Conservation (phyloP, 2,113 vertebrate genomes). For the Enhydra lutris region DNA sequence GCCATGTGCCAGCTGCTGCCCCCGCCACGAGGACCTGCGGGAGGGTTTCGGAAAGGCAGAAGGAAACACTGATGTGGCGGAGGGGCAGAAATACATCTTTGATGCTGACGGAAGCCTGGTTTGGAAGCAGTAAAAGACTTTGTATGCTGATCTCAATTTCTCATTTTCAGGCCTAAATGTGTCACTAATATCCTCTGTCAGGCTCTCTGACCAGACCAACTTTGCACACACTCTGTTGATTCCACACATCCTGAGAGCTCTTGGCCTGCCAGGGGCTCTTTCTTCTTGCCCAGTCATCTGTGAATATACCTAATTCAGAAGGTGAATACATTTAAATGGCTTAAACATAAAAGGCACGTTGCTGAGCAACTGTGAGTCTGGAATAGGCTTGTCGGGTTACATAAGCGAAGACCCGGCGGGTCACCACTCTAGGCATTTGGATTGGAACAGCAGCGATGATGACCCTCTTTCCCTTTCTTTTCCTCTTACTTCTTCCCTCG, state of each 20-base stretch:
- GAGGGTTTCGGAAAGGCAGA: background rate
- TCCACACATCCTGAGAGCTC: background rate
- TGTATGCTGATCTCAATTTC: background rate
- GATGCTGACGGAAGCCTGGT: fast-evolving
- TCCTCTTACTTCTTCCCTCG: background rate
- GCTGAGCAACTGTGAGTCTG: conserved; percentile 81
- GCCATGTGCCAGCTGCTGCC: background rate
- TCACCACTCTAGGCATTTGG: background rate
- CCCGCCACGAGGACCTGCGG: fast-evolving
- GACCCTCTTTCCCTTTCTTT: background rate
- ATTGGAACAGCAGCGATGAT: background rate
- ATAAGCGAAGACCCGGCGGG: conserved; percentile 40
- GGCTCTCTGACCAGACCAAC: background rate
- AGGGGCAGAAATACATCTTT: background rate
- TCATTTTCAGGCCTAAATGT: background rate
- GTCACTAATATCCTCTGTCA: background rate
- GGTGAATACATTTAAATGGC: conserved; percentile 77
- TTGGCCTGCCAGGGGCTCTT: conserved; percentile 25
- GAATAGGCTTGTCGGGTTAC: conserved; percentile 55
- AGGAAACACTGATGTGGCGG: background rate
- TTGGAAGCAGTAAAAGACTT: background rate
- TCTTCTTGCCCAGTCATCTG: conserved; percentile 65
- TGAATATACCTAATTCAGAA: conserved; percentile 76
- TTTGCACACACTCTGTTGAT: background rate
- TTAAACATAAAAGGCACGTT: conserved; percentile 77